Evolutionary conservation across 1,140 invertebrate species (phyloP).

Genomic region (Conopomorpha cramerella): DNA sequence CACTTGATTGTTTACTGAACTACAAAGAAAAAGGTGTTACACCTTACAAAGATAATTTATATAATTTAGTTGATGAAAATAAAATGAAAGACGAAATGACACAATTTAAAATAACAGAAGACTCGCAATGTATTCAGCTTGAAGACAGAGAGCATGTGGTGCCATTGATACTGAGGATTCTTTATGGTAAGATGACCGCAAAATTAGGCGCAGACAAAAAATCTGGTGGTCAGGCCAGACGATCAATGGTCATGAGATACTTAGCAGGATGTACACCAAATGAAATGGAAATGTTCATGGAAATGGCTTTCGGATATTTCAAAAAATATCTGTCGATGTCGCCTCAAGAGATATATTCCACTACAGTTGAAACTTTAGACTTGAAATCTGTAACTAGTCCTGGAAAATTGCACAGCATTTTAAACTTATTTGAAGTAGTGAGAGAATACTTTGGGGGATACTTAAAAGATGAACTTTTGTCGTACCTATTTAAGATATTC

Average conservation of each 20-base stretch:
- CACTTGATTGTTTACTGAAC: slow-evolving; percentile 82
- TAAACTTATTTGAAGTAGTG: slow-evolving; percentile 79
- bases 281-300: slow-evolving; percentile 79
- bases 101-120: slow-evolving; percentile 75
- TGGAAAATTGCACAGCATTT: slow-evolving; percentile 73
- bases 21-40: slow-evolving; percentile 77
- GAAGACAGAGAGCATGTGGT: slow-evolving; percentile 79
- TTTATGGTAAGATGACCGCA: slow-evolving; percentile 87
- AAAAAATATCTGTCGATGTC: slow-evolving; percentile 65
- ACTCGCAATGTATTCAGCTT: slow-evolving; percentile 67
- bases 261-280: slow-evolving; percentile 77
- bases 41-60: slow-evolving; percentile 79
- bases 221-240: slow-evolving; percentile 67
- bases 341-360: slow-evolving; percentile 40
- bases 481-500: slow-evolving; percentile 73
- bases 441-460: slow-evolving; percentile 85
- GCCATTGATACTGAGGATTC: slow-evolving; percentile 81
- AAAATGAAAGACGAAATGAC: slow-evolving; percentile 84
- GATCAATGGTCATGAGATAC: slow-evolving; percentile 82
- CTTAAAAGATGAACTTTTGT: slow-evolving; percentile 69
- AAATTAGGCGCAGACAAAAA: slow-evolving; percentile 78
- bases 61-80: slow-evolving; percentile 82
- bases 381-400: slow-evolving; percentile 69
- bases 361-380: slow-evolving; percentile 57
- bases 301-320: slow-evolving; percentile 83